Percentiles rank a stretch among this genome's conserved stretches.
These are phyloP conservation scores for Eulimnadia texana DNA, from an alignment of 1,140 invertebrate species.

Conservation along the genomic window DNA sequence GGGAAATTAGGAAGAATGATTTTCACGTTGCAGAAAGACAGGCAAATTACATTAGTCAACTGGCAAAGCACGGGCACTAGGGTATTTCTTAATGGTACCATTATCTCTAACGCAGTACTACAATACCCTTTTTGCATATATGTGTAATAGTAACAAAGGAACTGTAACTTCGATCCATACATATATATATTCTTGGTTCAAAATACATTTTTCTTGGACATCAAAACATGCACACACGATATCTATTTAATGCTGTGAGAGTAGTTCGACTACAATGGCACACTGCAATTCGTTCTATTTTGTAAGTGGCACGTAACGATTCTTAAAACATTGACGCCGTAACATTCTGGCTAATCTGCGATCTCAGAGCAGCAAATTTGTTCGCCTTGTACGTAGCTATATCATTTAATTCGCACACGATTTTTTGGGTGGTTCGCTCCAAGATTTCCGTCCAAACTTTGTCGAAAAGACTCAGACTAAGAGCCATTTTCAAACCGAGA, in stretches of 20 bases:
- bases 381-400: neutral
- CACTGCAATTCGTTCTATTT: neutral
- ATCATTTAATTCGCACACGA: neutral
- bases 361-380: neutral
- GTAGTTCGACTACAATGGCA: neutral
- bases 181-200: too few relatives aligned
- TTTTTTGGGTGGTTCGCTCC: neutral
- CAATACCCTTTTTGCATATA: too few relatives aligned
- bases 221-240: neutral
- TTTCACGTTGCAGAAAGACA: neutral
- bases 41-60: neutral
- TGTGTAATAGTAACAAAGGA: too few relatives aligned
- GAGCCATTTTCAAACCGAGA: neutral
- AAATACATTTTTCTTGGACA: too few relatives aligned
- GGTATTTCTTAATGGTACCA: too few relatives aligned
- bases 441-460: neutral
- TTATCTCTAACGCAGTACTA: too few relatives aligned
- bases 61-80: too few relatives aligned
- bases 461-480: slow-evolving; percentile 1
- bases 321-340: neutral
- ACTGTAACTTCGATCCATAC: too few relatives aligned
- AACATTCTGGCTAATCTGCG: neutral
- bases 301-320: neutral
- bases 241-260: neutral
- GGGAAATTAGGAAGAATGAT: neutral